Evolutionary conservation across 2,797 vertebrate species (phyloP).

Genomic region (Malurus splendens): DNA sequence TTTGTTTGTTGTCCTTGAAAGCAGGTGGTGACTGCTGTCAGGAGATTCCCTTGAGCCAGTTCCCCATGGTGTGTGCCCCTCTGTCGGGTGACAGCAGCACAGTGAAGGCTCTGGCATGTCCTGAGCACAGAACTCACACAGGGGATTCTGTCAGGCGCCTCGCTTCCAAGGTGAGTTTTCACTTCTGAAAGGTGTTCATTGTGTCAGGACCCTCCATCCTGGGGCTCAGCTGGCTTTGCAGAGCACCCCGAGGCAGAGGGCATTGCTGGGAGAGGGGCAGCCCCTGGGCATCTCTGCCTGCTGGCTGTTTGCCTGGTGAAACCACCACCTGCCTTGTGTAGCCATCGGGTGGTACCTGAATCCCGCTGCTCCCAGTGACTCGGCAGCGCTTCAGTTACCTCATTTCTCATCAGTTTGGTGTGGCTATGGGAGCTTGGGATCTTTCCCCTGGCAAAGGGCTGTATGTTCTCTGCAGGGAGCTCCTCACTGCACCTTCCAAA

Average conservation of each 20-base stretch:
- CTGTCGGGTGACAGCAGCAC: constrained; percentile 68
- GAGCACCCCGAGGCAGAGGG: accelerated
- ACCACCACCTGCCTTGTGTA: background rate
- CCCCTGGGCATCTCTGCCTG: too few species aligned
- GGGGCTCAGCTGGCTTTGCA: background rate
- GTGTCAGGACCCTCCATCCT: background rate
- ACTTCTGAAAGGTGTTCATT: too few species aligned
- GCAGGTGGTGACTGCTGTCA: constrained; percentile 76
- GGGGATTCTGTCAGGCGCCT: constrained; percentile 86
- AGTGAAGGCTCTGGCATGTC: constrained; percentile 66
- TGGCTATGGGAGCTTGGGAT: background rate
- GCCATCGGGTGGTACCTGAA: background rate
- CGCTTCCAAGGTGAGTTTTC: constrained; percentile 83
- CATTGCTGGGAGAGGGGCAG: background rate
- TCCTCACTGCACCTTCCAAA: background rate
- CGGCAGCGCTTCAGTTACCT: background rate
- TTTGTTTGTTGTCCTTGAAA: background rate
- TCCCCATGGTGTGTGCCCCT: constrained; percentile 74
- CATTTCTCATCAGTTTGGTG: background rate
- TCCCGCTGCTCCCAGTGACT: background rate
- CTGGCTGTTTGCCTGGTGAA: accelerated
- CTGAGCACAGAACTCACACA: constrained; percentile 74
- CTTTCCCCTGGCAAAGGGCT: background rate
- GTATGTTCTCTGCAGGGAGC: background rate
- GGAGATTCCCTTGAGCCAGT: constrained; percentile 86